phyloP scores from a whole-genome alignment of 2,888 invertebrate species.

The Ptilodon capucinus region DNA sequence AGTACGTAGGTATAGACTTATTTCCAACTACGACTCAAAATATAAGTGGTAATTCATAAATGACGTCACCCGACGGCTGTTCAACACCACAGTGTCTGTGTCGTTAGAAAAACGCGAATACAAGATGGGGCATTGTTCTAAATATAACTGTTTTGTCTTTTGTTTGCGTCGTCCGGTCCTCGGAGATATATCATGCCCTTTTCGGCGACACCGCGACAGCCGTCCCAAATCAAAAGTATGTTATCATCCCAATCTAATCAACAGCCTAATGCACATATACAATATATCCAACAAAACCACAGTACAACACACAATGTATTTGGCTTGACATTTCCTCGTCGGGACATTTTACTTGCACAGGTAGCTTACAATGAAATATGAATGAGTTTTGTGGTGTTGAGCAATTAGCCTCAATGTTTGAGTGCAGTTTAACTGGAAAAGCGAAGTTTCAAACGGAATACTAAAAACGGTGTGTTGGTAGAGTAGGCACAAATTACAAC shows the following conservation, averaged over 20 bases:
- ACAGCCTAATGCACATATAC: slow-evolving; percentile 9
- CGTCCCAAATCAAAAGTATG: slow-evolving; percentile 11
- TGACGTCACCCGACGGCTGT: not conserved
- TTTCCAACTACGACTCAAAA: not conserved
- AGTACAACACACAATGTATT: slow-evolving; percentile 18
- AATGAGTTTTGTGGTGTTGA: slow-evolving; percentile 9
- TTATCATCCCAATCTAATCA: slow-evolving; percentile 18
- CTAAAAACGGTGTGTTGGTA: not conserved
- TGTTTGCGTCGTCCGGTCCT: slow-evolving; percentile 10
- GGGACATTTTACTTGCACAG: slow-evolving; percentile 9
- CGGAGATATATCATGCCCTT: slow-evolving; percentile 11
- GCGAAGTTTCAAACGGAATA: slow-evolving; percentile 1
- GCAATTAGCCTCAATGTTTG: slow-evolving; percentile 10
- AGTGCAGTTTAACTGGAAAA: slow-evolving; percentile 11
- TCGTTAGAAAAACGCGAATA: slow-evolving; percentile 1
- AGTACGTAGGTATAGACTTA: not conserved
- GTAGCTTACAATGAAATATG: slow-evolving; percentile 15
- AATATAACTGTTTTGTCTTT: slow-evolving; percentile 16
- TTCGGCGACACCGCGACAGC: slow-evolving; percentile 2
- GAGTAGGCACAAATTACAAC: not conserved
- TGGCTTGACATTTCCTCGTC: slow-evolving; percentile 29
- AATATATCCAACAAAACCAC: too few species aligned
- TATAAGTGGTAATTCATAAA: not conserved
- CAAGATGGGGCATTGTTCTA: slow-evolving; percentile 12
- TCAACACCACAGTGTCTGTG: not conserved